Percentiles rank a stretch among this genome's conserved stretches.
These are phyloP conservation scores for Crocodylus rhombifer DNA, from an alignment of 2,797 vertebrate species.

Conservation along the genomic window DNA sequence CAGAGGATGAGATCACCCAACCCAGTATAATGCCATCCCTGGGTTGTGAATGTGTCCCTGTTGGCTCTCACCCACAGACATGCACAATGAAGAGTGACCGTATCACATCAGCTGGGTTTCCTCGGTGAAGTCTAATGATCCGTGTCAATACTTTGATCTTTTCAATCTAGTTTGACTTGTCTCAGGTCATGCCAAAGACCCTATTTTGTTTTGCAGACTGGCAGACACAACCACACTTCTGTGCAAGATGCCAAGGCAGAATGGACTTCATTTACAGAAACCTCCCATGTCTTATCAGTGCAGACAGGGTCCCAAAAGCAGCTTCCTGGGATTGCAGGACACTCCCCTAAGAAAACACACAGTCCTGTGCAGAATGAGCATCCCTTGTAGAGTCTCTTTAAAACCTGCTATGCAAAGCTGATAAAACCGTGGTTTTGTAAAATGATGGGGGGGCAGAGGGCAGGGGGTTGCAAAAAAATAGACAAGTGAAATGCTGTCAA, in stretches of 20 bases:
- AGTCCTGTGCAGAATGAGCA: neutral
- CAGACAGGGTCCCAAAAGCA: neutral
- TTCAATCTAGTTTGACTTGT: neutral
- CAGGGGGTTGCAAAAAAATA: no score
- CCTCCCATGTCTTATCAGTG: neutral
- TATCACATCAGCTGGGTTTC: accelerated
- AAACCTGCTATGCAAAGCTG: neutral
- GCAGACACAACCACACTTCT: slow-evolving; percentile 85
- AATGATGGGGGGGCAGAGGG: neutral
- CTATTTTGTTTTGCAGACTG: slow-evolving; percentile 20
- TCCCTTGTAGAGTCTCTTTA: neutral
- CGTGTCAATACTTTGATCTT: neutral
- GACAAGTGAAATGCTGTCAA: neutral
- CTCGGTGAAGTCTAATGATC: neutral
- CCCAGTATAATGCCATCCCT: neutral
- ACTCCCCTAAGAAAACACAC: neutral
- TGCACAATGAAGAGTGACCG: neutral
- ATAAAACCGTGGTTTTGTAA: neutral
- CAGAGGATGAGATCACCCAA: neutral
- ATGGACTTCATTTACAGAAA: neutral
- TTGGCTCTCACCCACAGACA: neutral
- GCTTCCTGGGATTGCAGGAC: neutral
- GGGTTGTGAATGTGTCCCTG: neutral
- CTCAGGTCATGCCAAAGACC: neutral
- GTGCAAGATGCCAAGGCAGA: slow-evolving; percentile 86